Conservation (phyloP, 1,140 invertebrate species). For the Neodiprion virginianus region DNA sequence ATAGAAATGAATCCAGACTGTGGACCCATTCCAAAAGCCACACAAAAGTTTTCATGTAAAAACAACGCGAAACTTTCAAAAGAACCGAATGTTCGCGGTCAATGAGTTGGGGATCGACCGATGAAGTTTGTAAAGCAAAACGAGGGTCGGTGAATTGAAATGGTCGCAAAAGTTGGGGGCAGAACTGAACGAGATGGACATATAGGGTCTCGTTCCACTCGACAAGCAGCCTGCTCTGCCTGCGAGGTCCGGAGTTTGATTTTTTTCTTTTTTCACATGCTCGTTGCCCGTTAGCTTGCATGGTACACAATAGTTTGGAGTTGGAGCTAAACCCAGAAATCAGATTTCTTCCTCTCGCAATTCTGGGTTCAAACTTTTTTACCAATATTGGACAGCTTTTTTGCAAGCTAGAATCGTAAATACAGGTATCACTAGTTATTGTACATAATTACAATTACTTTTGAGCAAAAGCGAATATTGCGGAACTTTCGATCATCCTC, state of each 20-base stretch:
- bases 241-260: not conserved
- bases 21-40: not conserved
- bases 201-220: not conserved
- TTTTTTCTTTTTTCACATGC: not conserved
- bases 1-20: not conserved
- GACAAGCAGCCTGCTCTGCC: not conserved
- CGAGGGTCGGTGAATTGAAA: slow-evolving; percentile 2
- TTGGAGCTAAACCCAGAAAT: not conserved
- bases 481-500: no score
- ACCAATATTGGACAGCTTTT: no score
- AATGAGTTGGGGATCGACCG: slow-evolving; percentile 4
- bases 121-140: not conserved
- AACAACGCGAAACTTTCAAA: not conserved
- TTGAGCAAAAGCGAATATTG: no score
- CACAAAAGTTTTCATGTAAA: not conserved
- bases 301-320: not conserved
- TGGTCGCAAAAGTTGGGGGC: not conserved
- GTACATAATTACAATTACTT: no score
- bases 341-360: no score
- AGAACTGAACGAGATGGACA: not conserved
- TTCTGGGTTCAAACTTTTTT: no score
- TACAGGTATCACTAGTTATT: no score
- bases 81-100: slow-evolving; percentile 1
- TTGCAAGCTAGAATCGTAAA: no score
- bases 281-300: not conserved